These are phyloP conservation scores for Drosophila glabriapex DNA, from an alignment of 2,888 invertebrate genomes.

Conservation along the genomic window DNA sequence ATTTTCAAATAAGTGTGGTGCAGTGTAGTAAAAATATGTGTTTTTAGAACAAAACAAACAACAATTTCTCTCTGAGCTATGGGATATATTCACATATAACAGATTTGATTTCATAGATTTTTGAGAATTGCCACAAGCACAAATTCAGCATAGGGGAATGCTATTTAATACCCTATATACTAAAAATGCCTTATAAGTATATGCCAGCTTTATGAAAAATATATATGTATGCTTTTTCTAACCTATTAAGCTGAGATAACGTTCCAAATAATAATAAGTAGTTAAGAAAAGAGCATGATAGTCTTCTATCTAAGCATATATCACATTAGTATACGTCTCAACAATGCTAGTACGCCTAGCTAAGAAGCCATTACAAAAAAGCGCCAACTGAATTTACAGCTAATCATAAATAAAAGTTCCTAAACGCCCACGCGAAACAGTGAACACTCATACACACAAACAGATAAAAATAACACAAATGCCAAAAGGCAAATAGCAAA, in stretches of 20 bases:
- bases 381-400: constrained; percentile 42
- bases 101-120: background rate
- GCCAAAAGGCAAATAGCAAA: constrained; percentile 33
- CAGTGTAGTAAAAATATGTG: background rate
- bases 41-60: background rate
- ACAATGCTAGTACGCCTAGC: background rate
- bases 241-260: background rate
- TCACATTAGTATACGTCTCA: background rate
- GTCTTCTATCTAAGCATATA: background rate
- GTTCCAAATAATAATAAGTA: background rate
- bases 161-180: background rate
- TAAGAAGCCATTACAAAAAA: constrained; percentile 38
- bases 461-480: constrained; percentile 33
- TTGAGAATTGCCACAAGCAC: background rate
- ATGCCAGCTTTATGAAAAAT: background rate
- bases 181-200: background rate
- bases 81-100: background rate
- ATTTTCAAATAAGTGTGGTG: background rate
- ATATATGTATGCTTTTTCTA: too few relatives aligned
- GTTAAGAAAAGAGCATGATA: background rate
- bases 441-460: background rate
- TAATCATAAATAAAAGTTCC: constrained; percentile 48
- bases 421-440: constrained; percentile 20
- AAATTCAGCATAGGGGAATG: background rate
- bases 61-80: background rate